Conservation (phyloP, 2,888 invertebrate species). For the Diarsia dahlii region DNA sequence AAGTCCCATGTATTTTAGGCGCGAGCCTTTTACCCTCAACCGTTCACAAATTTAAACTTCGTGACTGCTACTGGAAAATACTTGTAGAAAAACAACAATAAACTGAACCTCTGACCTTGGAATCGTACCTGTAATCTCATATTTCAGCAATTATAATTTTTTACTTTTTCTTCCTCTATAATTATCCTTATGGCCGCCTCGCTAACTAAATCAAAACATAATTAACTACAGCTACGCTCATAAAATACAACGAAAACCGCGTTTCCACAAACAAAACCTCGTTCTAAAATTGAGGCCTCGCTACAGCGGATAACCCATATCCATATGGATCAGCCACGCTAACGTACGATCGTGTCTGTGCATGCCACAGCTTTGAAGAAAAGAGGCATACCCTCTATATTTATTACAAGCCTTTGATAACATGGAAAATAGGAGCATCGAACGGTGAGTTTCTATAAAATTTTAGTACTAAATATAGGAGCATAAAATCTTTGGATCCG, state of each 20-base stretch:
- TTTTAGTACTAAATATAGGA: constrained; percentile 58
- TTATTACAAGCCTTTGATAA: constrained; percentile 54
- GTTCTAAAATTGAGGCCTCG: constrained; percentile 35
- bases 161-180: too few relatives aligned
- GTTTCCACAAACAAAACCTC: constrained; percentile 10
- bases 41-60: background rate
- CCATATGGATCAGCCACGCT: constrained; percentile 43
- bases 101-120: background rate
- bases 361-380: constrained; percentile 41
- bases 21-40: background rate
- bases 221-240: background rate
- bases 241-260: background rate
- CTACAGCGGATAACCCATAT: constrained; percentile 22
- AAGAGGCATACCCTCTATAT: constrained; percentile 38
- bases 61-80: background rate
- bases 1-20: too few relatives aligned
- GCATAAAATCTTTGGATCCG: constrained; percentile 61
- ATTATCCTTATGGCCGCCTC: too few relatives aligned
- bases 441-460: constrained; percentile 59
- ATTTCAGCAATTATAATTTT: too few relatives aligned
- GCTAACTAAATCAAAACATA: too few relatives aligned
- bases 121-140: background rate
- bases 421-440: constrained; percentile 56
- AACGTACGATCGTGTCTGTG: constrained; percentile 40
- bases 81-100: background rate